A percentile compares a stretch with the other conserved stretches of the same genome.
Conservation (phyloP, 1,140 invertebrate genomes). For the Drosophila burlai region DNA sequence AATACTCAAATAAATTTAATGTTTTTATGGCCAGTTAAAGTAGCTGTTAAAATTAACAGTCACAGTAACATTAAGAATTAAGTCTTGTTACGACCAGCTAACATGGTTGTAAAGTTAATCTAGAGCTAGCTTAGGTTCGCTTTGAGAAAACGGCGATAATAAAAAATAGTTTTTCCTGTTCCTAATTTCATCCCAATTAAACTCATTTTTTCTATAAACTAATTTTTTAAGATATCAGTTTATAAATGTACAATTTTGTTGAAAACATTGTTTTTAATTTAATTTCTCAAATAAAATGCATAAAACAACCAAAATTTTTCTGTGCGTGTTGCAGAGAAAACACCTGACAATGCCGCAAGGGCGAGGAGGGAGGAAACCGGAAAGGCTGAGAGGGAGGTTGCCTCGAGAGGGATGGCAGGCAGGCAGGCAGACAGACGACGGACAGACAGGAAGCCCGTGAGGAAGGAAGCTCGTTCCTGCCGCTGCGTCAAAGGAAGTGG, state of each 20-base stretch:
- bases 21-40: no score
- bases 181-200: neutral
- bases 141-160: neutral
- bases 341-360: conserved; percentile 46
- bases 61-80: neutral
- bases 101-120: neutral
- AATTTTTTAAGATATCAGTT: neutral
- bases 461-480: conserved; percentile 54
- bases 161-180: neutral
- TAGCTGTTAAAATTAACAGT: neutral
- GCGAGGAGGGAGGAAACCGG: conserved; percentile 13
- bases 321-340: conserved; percentile 31
- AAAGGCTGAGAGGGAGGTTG: conserved; percentile 7
- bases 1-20: no score
- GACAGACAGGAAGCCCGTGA: conserved; percentile 51
- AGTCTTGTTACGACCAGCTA: neutral
- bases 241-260: neutral
- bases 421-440: conserved; percentile 9
- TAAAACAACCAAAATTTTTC: neutral
- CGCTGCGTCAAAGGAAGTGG: conserved; percentile 74
- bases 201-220: no score
- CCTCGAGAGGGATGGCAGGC: conserved; percentile 32
- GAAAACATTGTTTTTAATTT: no score
- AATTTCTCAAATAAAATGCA: neutral
- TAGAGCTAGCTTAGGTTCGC: no score